These are phyloP conservation scores for Acanthornis magna DNA, from an alignment of 2,797 vertebrate species.

Conservation along the genomic window DNA sequence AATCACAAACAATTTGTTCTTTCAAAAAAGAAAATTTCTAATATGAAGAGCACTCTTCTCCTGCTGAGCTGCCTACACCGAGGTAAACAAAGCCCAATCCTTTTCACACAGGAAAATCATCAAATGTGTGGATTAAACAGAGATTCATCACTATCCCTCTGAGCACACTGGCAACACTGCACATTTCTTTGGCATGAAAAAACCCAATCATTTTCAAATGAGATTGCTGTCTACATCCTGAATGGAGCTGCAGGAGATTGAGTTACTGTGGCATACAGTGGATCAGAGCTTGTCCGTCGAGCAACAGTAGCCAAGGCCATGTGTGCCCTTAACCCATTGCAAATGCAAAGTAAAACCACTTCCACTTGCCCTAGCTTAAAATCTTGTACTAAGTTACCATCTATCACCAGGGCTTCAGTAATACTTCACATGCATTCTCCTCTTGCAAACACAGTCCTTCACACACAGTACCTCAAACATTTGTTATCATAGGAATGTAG, in stretches of 20 bases:
- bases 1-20: background rate
- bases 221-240: background rate
- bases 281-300: background rate
- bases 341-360: background rate
- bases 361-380: background rate
- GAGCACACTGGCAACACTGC: background rate
- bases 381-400: background rate
- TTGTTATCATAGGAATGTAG: background rate
- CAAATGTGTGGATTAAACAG: background rate
- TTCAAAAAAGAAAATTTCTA: background rate
- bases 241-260: background rate
- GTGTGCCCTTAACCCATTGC: background rate
- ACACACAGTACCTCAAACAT: background rate
- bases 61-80: background rate
- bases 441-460: background rate
- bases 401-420: background rate
- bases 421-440: background rate
- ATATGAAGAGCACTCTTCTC: background rate
- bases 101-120: background rate
- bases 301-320: background rate
- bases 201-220: background rate
- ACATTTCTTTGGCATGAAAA: background rate
- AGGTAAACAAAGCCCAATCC: background rate
- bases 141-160: background rate
- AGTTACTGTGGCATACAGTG: background rate